Evolutionary conservation across 2,888 invertebrate species (phyloP), one percentile per base, ranked within the genome.

Genomic region (Lomographa bimaculata): DNA sequence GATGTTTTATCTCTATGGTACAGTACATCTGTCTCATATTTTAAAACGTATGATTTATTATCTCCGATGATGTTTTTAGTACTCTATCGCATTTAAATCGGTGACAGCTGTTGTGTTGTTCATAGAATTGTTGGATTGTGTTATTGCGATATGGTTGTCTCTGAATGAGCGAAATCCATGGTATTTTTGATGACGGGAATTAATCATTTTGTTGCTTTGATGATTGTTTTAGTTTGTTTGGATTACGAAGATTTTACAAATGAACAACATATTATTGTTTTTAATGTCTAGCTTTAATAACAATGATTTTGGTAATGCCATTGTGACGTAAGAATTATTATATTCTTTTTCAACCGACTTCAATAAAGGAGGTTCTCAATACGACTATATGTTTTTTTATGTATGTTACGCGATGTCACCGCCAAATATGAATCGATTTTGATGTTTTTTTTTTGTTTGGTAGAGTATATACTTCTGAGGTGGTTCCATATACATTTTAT

Each of bases 21-120:
- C 2, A 3, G 14, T 14, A 14, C 14, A 14, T 14, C 14, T 14
- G 14, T 14, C 14, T 3, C n/a, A n/a, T n/a, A 25, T 41, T 41
- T 29, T 11, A 33, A 43, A 43, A 4, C 2, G 12, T 30, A 10
- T 36, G 35, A 36, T 42, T 32, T 42, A 42, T 32, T 7, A 10
- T 7, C n/a, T 7, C 10, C 25, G 7, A 20, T 25, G 41, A 11
- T 24, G 29, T 19, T 5, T 5, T 21, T 36, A 14, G 5, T 4
- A 23, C 36, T 26, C 7, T 42, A 21, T 32, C 42, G 18, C 14
- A 26, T 1, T 27, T 21, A 36, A 9, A 11, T n/a, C n/a, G 7
- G 7, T 14, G 3, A 5, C 6, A 10, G 3, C 7, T 1, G 7
- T 18, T 17, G 4, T 7, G 10, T 19, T 20, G 5, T 26, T 19